Evolutionary conservation across 2,888 invertebrate species (phyloP).

Genomic region (Dromius quadrimaculatus): DNA sequence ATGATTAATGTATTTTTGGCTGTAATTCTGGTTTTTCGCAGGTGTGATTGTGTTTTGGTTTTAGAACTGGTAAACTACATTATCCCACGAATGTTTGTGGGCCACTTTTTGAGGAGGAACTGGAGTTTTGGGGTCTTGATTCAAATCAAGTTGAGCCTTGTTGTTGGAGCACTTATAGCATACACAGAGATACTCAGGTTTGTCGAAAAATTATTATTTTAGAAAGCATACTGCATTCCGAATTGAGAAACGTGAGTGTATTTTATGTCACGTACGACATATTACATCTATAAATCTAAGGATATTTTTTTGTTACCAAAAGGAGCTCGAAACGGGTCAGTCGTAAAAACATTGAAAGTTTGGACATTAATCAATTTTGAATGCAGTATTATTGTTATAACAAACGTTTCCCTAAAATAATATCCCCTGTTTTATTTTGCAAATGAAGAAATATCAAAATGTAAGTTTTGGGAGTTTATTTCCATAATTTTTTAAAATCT

Average conservation of each 20-base stretch:
- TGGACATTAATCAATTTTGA: not conserved
- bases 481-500: too few species aligned
- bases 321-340: too few species aligned
- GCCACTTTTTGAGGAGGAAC: constrained; percentile 94
- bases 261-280: not conserved
- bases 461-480: constrained; percentile 37
- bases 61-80: constrained; percentile 92
- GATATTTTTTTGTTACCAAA: not conserved
- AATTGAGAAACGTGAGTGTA: too few species aligned
- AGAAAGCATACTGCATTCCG: too few species aligned
- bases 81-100: constrained; percentile 98
- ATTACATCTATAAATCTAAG: constrained; percentile 32
- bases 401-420: too few species aligned
- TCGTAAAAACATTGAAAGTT: too few species aligned
- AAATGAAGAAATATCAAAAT: constrained; percentile 48
- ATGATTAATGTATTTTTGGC: too few species aligned
- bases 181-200: constrained; percentile 86
- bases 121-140: constrained; percentile 97
- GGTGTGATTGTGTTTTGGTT: constrained; percentile 58
- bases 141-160: constrained; percentile 98
- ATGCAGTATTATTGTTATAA: not conserved
- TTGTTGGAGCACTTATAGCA: constrained; percentile 98
- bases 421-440: too few species aligned
- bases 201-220: too few species aligned
- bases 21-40: too few species aligned